These are phyloP conservation scores for Dendrolimus kikuchii DNA, from an alignment of 1,140 invertebrate species.

Conservation along the genomic window DNA sequence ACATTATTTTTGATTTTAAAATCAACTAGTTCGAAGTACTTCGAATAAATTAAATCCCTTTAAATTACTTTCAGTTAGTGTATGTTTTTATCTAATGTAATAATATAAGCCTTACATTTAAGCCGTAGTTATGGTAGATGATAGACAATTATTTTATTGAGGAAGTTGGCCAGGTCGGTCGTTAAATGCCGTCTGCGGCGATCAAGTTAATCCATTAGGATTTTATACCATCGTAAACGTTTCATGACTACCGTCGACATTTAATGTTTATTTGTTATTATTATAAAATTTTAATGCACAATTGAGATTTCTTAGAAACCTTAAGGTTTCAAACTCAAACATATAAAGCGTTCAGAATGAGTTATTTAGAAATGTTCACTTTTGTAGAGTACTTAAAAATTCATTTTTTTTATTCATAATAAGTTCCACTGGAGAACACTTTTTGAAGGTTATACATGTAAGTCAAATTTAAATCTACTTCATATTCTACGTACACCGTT, in stretches of 20 bases:
- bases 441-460: too few species aligned
- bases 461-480: too few species aligned
- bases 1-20: too few species aligned
- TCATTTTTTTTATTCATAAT: too few species aligned
- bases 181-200: slow-evolving; percentile 52
- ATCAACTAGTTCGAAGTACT: too few species aligned
- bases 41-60: too few species aligned
- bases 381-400: too few species aligned
- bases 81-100: too few species aligned
- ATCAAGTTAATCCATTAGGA: slow-evolving; percentile 65
- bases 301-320: slow-evolving; percentile 3
- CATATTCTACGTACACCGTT: too few species aligned
- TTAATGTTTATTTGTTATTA: slow-evolving; percentile 44
- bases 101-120: not conserved
- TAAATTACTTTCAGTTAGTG: too few species aligned
- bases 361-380: too few species aligned
- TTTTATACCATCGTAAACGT: slow-evolving; percentile 66
- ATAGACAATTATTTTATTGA: slow-evolving; percentile 64
- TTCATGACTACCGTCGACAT: slow-evolving; percentile 54
- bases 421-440: too few species aligned
- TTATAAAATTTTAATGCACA: slow-evolving; percentile 26
- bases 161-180: slow-evolving; percentile 58
- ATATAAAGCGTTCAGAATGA: not conserved
- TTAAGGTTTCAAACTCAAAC: not conserved
- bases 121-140: slow-evolving; percentile 25